These are phyloP conservation scores for Rostratula benghalensis DNA, from an alignment of 2,113 vertebrate genomes.

Conservation along the genomic window DNA sequence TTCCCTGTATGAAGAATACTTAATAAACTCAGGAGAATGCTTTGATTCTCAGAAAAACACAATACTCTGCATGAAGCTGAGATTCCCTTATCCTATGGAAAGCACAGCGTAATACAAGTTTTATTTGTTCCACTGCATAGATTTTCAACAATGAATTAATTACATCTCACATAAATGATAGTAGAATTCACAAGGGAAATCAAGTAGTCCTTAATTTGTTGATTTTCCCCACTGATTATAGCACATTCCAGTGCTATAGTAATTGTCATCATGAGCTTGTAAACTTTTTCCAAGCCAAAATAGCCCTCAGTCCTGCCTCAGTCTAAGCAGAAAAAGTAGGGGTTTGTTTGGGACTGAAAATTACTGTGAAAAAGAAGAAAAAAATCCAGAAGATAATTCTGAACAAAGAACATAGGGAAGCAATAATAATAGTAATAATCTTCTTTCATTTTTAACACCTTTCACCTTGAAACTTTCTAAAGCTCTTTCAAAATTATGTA, in stretches of 20 bases:
- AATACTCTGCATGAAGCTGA: neutral
- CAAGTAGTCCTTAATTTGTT: slow-evolving; percentile 63
- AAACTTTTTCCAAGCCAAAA: slow-evolving; percentile 64
- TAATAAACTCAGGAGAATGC: neutral
- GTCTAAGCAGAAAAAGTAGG: slow-evolving; percentile 45
- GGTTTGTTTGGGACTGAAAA: slow-evolving; percentile 59
- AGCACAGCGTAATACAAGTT: neutral
- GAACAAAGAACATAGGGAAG: neutral
- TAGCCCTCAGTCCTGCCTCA: slow-evolving; percentile 23
- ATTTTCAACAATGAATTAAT: slow-evolving; percentile 66
- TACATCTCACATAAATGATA: slow-evolving; percentile 73
- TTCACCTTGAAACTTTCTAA: slow-evolving; percentile 33
- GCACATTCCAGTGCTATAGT: slow-evolving; percentile 43
- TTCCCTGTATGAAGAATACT: neutral
- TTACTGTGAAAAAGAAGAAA: slow-evolving; percentile 38
- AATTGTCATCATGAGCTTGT: neutral
- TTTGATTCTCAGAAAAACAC: neutral
- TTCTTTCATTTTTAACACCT: slow-evolving; percentile 35
- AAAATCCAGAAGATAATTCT: slow-evolving; percentile 7
- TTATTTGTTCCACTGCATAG: slow-evolving; percentile 17
- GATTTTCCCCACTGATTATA: slow-evolving; percentile 63
- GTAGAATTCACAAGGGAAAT: slow-evolving; percentile 68
- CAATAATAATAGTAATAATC: slow-evolving; percentile 12
- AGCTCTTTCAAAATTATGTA: neutral
- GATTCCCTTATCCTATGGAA: neutral